These are phyloP conservation scores for Melanerpes aurifrons DNA, from an alignment of 2,113 vertebrate species.

Conservation along the genomic window DNA sequence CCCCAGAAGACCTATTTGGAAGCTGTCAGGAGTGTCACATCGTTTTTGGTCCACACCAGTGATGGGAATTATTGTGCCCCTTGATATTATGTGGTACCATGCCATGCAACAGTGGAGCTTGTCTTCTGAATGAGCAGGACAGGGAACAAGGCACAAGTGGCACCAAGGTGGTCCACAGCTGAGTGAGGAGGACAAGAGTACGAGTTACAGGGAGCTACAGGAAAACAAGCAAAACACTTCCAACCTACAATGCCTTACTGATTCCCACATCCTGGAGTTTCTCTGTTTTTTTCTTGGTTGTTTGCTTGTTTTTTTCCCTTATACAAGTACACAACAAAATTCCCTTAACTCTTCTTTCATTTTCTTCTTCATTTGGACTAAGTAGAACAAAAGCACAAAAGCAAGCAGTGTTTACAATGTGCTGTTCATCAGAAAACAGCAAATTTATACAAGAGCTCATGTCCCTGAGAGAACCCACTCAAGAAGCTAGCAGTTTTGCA, in stretches of 20 bases:
- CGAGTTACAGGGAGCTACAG: background rate
- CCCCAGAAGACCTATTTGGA: background rate
- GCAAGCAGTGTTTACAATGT: background rate
- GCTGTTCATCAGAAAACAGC: background rate
- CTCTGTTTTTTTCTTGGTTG: background rate
- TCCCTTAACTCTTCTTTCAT: background rate
- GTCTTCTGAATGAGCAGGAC: fast-evolving
- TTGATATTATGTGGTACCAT: fast-evolving
- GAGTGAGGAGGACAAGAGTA: background rate
- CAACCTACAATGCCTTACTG: background rate
- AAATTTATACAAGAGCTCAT: background rate
- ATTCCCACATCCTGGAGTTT: background rate
- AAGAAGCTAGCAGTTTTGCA: background rate
- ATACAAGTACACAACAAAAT: background rate
- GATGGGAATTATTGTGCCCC: background rate
- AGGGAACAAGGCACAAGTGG: background rate
- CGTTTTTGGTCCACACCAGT: background rate
- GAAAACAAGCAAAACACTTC: background rate
- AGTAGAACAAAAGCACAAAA: background rate
- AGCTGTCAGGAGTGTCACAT: background rate
- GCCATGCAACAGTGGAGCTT: no score
- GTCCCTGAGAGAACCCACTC: background rate
- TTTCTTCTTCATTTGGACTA: background rate
- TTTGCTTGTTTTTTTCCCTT: background rate
- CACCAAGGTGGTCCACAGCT: background rate